Percentiles rank a stretch among this genome's conserved stretches.
These are phyloP conservation scores for Periophthalmus magnuspinnatus DNA, from an alignment of 2,797 vertebrate genomes.

Conservation along the genomic window DNA sequence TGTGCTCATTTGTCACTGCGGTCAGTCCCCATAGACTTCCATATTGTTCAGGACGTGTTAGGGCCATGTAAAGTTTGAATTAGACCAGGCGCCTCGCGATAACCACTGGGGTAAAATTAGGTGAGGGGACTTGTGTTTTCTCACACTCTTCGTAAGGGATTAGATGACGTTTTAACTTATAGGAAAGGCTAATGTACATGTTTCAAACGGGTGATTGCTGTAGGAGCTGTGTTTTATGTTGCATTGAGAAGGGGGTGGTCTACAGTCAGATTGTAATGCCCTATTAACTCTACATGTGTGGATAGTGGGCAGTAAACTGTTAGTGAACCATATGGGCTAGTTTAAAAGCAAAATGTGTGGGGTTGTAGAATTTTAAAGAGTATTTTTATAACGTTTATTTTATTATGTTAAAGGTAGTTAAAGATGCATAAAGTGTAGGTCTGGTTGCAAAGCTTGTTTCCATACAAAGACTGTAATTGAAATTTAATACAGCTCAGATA, in stretches of 20 bases:
- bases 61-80: slow-evolving; percentile 69
- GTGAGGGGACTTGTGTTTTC: slow-evolving; percentile 59
- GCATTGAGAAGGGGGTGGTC: slow-evolving; percentile 31
- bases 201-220: slow-evolving; percentile 72
- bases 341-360: slow-evolving; percentile 54
- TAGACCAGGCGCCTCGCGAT: slow-evolving; percentile 67
- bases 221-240: slow-evolving; percentile 67
- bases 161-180: slow-evolving; percentile 77
- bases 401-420: background rate
- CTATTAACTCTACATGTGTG: slow-evolving; percentile 73
- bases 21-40: slow-evolving; percentile 56
- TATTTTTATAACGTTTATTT: background rate
- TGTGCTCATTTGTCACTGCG: slow-evolving; percentile 63
- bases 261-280: slow-evolving; percentile 66
- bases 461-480: too few species aligned
- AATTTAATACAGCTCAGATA: too few species aligned
- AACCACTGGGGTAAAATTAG: slow-evolving; percentile 76
- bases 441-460: background rate
- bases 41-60: slow-evolving; percentile 59
- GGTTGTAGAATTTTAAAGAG: background rate
- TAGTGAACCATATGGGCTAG: slow-evolving; percentile 62
- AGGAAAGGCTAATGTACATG: slow-evolving; percentile 70
- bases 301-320: slow-evolving; percentile 71
- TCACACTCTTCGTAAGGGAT: slow-evolving; percentile 69
- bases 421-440: background rate